Conservation (phyloP, 2,797 vertebrate genomes). For the Sebastes paucispinis region DNA sequence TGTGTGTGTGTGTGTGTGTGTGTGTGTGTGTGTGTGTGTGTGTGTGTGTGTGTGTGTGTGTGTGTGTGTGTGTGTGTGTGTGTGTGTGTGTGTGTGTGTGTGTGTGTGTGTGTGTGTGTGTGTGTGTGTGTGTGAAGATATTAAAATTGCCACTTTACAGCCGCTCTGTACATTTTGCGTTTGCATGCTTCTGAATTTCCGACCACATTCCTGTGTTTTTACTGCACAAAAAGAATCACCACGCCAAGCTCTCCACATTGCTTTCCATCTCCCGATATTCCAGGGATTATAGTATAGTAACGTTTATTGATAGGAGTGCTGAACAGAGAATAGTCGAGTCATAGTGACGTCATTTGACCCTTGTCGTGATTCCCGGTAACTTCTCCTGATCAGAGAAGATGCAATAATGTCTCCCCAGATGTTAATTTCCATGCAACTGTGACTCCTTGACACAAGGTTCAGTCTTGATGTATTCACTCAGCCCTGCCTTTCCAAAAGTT, state of each 20-base stretch:
- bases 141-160: not conserved
- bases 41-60: not conserved
- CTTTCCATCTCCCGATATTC: not conserved
- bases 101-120: not conserved
- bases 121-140: not conserved
- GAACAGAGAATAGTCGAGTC: not conserved
- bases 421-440: slow-evolving; percentile 13
- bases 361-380: not conserved
- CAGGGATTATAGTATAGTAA: not conserved
- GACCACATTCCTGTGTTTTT: slow-evolving; percentile 32
- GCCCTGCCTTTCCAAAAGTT: slow-evolving; percentile 85
- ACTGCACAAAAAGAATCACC: not conserved
- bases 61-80: not conserved
- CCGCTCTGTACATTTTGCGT: slow-evolving; percentile 1
- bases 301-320: not conserved
- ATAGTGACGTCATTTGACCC: not conserved
- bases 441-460: slow-evolving; percentile 13
- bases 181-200: slow-evolving; percentile 50
- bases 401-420: slow-evolving; percentile 27
- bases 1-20: not conserved
- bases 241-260: not conserved
- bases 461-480: slow-evolving; percentile 78
- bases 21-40: not conserved
- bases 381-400: slow-evolving; percentile 15
- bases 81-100: not conserved